Conservation (phyloP, 2,888 invertebrate genomes). For the Orthosia gothica region DNA sequence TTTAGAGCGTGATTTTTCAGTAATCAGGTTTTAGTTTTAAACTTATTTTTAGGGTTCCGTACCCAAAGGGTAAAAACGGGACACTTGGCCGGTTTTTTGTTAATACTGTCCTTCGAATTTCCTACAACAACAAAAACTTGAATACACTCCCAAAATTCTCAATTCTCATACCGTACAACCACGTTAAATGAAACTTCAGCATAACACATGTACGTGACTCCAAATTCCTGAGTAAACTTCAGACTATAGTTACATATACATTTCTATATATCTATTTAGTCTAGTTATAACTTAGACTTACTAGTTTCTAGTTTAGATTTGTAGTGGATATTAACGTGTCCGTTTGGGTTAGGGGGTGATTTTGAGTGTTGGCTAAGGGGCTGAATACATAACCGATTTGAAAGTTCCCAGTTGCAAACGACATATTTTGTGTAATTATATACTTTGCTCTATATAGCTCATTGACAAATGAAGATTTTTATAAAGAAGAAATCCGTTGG, state of each 20-base stretch:
- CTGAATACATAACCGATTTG: neutral
- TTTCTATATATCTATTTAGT: constrained; percentile 29
- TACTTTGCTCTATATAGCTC: too few relatives aligned
- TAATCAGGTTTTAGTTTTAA: too few relatives aligned
- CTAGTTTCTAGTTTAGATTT: constrained; percentile 43
- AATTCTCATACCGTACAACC: constrained; percentile 43
- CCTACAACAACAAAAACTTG: too few relatives aligned
- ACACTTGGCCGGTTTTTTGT: too few relatives aligned
- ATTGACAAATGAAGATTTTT: too few relatives aligned
- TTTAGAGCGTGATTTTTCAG: too few relatives aligned
- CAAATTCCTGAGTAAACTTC: constrained; percentile 47
- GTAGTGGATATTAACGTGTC: constrained; percentile 31
- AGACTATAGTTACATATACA: constrained; percentile 7
- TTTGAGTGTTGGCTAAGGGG: neutral
- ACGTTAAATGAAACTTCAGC: constrained; percentile 26
- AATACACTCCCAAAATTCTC: constrained; percentile 7
- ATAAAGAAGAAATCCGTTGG: too few relatives aligned
- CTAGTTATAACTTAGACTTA: constrained; percentile 40
- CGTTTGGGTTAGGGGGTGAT: constrained; percentile 9
- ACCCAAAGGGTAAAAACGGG: too few relatives aligned
- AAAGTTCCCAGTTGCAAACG: too few relatives aligned
- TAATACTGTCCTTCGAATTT: too few relatives aligned
- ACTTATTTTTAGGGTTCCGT: too few relatives aligned
- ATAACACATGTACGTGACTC: constrained; percentile 49
- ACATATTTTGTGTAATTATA: too few relatives aligned